These are phyloP conservation scores for Molossus molossus DNA, from an alignment of 2,797 vertebrate genomes.

Conservation along the genomic window DNA sequence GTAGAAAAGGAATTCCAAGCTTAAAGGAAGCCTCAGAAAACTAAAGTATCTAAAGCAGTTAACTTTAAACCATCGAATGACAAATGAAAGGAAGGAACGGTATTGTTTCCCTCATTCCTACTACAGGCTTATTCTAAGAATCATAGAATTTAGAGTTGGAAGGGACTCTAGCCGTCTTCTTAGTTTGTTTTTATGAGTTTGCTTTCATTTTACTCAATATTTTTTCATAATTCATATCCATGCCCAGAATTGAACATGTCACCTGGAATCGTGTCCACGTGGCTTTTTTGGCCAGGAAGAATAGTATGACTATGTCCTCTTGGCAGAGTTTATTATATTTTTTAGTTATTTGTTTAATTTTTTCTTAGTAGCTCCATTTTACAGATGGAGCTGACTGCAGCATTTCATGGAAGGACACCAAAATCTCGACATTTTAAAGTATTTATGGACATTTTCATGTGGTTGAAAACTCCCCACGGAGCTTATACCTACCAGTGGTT, in stretches of 20 bases:
- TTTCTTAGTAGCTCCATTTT: conserved; percentile 26
- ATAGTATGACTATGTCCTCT: neutral
- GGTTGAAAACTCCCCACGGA: neutral
- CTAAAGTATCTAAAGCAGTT: neutral
- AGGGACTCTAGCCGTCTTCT: neutral
- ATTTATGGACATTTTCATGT: neutral
- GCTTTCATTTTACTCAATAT: neutral
- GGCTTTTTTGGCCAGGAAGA: neutral
- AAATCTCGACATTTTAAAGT: neutral
- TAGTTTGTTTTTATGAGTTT: conserved; percentile 11
- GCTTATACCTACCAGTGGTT: neutral
- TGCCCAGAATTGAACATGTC: neutral
- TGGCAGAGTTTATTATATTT: neutral
- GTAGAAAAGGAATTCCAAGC: neutral
- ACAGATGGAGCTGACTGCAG: neutral
- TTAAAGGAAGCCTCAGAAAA: conserved; percentile 14
- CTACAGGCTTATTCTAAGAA: neutral
- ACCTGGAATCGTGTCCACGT: neutral
- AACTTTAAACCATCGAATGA: conserved; percentile 16
- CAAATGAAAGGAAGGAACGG: neutral
- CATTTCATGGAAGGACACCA: neutral
- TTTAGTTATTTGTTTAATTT: conserved; percentile 18
- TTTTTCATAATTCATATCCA: neutral
- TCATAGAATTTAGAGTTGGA: neutral
- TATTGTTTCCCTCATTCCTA: neutral